These are phyloP conservation scores for Micromys minutus DNA, from an alignment of 2,113 vertebrate species.

Conservation along the genomic window DNA sequence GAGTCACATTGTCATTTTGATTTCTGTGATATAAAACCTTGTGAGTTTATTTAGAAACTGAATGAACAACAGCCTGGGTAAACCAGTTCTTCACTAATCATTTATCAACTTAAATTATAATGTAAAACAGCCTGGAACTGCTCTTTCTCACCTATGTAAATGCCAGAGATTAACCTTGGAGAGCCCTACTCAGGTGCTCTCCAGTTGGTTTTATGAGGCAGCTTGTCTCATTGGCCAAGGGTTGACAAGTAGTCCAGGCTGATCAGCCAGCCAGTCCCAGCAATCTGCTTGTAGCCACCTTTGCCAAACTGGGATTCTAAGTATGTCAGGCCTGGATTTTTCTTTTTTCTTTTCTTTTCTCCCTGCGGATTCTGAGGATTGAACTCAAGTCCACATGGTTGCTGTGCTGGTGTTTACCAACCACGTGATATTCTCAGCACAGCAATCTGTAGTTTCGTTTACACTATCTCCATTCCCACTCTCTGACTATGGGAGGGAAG, in stretches of 20 bases:
- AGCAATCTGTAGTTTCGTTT: not conserved
- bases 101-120: slow-evolving; percentile 5
- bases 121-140: not conserved
- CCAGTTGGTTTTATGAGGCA: not conserved
- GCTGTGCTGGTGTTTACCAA: not conserved
- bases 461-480: not conserved
- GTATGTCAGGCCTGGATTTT: too few species aligned
- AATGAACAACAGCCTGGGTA: not conserved
- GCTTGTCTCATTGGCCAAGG: not conserved
- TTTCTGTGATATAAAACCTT: not conserved
- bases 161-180: too few species aligned
- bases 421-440: not conserved
- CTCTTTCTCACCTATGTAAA: not conserved
- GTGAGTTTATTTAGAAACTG: not conserved
- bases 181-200: not conserved
- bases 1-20: not conserved
- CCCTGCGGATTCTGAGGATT: not conserved
- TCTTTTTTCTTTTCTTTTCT: not conserved
- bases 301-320: not conserved
- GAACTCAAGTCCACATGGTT: not conserved
- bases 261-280: not conserved
- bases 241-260: not conserved
- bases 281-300: not conserved
- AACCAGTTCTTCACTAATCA: slow-evolving; percentile 1
- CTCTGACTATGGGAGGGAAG: not conserved